Evolutionary conservation across 2,113 vertebrate genomes (phyloP).

Genomic region (Polypterus senegalus): DNA sequence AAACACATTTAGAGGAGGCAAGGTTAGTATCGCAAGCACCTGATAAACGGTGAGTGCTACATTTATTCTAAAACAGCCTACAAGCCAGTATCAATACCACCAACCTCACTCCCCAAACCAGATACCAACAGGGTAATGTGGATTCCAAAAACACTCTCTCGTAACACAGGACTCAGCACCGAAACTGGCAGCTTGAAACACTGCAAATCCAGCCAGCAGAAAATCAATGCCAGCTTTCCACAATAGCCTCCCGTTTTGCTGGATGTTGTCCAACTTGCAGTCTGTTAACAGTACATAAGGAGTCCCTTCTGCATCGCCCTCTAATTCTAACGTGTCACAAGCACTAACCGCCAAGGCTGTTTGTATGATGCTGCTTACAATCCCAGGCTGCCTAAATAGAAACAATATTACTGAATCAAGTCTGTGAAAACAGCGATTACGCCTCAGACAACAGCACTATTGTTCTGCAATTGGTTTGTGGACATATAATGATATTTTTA

Average conservation of each 20-base stretch:
- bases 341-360: neutral
- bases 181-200: constrained; percentile 5
- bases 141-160: too few relatives aligned
- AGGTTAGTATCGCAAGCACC: too few relatives aligned
- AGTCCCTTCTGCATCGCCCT: neutral
- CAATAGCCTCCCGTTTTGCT: constrained; percentile 10
- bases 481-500: constrained; percentile 11
- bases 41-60: too few relatives aligned
- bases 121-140: too few relatives aligned
- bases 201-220: neutral
- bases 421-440: neutral
- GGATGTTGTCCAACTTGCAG: constrained; percentile 16
- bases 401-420: neutral
- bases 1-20: too few relatives aligned
- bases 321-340: constrained; percentile 11
- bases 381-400: neutral
- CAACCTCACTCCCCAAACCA: too few relatives aligned
- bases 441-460: constrained; percentile 2
- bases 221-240: constrained; percentile 24
- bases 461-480: constrained; percentile 1
- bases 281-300: constrained; percentile 6
- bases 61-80: too few relatives aligned
- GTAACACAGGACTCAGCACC: constrained; percentile 1
- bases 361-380: constrained; percentile 1
- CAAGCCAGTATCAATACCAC: too few relatives aligned